phyloP scores from a whole-genome alignment of 2,888 invertebrate species.

The Theristus sp. region DNA sequence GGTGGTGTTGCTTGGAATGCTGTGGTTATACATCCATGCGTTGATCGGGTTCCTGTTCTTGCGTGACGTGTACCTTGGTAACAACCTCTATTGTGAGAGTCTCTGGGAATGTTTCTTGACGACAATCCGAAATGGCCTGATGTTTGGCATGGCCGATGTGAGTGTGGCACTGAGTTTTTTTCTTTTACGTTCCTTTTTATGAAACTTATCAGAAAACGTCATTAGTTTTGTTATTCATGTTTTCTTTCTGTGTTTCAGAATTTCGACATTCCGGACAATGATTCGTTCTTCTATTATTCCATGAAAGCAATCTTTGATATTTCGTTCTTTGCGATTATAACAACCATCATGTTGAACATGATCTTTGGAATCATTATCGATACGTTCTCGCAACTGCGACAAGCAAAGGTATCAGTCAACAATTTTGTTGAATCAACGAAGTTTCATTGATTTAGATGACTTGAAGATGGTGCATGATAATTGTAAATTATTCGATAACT shows the following conservation, averaged over 20 bases:
- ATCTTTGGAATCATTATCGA: slow-evolving; percentile 35
- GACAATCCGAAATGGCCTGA: slow-evolving; percentile 30
- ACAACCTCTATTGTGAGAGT: slow-evolving; percentile 29
- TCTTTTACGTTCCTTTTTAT: not conserved
- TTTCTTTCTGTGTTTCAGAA: slow-evolving; percentile 1
- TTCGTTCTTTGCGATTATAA: slow-evolving; percentile 33
- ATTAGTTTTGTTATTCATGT: not conserved
- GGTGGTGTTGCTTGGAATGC: slow-evolving; percentile 31
- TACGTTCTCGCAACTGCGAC: slow-evolving; percentile 33
- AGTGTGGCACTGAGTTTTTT: not conserved
- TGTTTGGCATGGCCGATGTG: slow-evolving; percentile 31
- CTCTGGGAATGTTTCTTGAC: slow-evolving; percentile 33
- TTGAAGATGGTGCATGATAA: too few relatives aligned
- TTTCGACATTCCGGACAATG: slow-evolving; percentile 11
- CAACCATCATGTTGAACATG: slow-evolving; percentile 34
- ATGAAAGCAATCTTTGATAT: slow-evolving; percentile 30
- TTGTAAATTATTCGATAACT: not conserved
- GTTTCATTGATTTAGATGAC: too few relatives aligned
- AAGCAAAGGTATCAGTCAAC: slow-evolving; percentile 32
- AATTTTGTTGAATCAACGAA: too few relatives aligned
- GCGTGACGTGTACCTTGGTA: slow-evolving; percentile 27
- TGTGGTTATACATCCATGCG: slow-evolving; percentile 32
- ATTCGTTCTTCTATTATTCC: slow-evolving; percentile 21
- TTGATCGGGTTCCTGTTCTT: slow-evolving; percentile 31
- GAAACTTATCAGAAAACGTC: too few relatives aligned